These are phyloP conservation scores for Eptesicus fuscus DNA, from an alignment of 2,113 vertebrate genomes.

Conservation along the genomic window DNA sequence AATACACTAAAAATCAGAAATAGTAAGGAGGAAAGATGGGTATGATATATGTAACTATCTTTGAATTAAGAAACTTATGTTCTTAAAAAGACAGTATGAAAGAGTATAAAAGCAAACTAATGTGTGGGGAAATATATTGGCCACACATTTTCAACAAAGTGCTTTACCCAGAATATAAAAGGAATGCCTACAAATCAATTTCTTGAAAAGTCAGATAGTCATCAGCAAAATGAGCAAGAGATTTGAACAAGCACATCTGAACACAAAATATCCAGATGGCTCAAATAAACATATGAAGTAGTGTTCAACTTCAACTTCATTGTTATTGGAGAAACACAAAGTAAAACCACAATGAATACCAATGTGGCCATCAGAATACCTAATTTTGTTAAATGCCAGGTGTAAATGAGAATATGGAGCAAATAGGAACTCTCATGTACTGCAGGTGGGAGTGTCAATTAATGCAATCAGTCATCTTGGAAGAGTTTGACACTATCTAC, in stretches of 20 bases:
- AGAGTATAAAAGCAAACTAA: not conserved
- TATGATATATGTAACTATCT: not conserved
- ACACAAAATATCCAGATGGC: not conserved
- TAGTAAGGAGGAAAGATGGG: not conserved
- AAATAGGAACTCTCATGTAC: not conserved
- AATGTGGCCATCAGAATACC: not conserved
- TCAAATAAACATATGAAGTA: not conserved
- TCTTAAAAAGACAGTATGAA: not conserved
- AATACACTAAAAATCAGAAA: not conserved
- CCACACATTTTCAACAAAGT: conserved; percentile 14
- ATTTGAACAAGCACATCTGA: not conserved
- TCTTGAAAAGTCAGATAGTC: not conserved
- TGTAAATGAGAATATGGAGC: not conserved
- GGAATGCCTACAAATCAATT: not conserved
- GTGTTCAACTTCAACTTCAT: not conserved
- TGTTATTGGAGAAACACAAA: not conserved
- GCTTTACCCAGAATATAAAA: not conserved
- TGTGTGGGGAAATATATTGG: not conserved
- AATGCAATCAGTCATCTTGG: not conserved
- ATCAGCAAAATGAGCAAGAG: conserved; percentile 25
- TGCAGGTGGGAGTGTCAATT: not conserved
- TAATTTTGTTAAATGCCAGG: not conserved
- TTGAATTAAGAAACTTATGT: conserved; percentile 25
- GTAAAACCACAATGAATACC: not conserved
- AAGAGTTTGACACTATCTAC: not conserved